These are phyloP conservation scores for Austrolebias charrua DNA, from an alignment of 2,797 vertebrate species.

Conservation along the genomic window DNA sequence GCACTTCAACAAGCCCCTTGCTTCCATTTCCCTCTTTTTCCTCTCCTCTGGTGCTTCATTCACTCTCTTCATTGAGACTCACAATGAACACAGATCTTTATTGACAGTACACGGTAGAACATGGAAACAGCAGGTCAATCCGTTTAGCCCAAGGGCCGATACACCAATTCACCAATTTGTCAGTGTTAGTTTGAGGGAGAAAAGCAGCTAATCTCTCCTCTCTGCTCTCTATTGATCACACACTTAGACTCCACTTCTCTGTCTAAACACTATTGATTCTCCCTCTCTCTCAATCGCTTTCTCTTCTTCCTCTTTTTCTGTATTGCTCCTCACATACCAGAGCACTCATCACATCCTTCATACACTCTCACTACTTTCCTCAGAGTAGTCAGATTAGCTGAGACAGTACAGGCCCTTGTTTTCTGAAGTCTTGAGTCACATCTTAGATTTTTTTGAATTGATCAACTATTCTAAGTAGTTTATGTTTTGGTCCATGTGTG, in stretches of 20 bases:
- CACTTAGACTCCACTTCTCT: conserved; percentile 87
- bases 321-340: conserved; percentile 57
- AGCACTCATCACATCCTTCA: conserved; percentile 61
- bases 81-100: conserved; percentile 78
- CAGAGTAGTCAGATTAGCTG: conserved; percentile 39
- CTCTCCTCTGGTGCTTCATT: conserved; percentile 54
- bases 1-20: conserved; percentile 31
- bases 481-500: conserved; percentile 44
- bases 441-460: conserved; percentile 21
- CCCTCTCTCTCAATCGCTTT: conserved; percentile 77
- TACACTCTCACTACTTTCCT: conserved; percentile 43
- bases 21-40: conserved; percentile 19
- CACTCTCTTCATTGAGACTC: conserved; percentile 71
- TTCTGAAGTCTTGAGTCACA: conserved; percentile 13
- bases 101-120: conserved; percentile 80
- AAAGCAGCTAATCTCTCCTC: conserved; percentile 84
- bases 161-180: conserved; percentile 84
- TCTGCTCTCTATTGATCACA: conserved; percentile 87
- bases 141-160: conserved; percentile 83
- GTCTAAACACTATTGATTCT: conserved; percentile 90
- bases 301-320: conserved; percentile 59
- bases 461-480: conserved; percentile 30
- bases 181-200: conserved; percentile 84
- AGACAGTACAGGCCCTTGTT: conserved; percentile 17
- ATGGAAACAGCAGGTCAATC: conserved; percentile 83